Evolutionary conservation across 2,888 invertebrate species (phyloP).

Genomic region (Entomobrya multifasciata): DNA sequence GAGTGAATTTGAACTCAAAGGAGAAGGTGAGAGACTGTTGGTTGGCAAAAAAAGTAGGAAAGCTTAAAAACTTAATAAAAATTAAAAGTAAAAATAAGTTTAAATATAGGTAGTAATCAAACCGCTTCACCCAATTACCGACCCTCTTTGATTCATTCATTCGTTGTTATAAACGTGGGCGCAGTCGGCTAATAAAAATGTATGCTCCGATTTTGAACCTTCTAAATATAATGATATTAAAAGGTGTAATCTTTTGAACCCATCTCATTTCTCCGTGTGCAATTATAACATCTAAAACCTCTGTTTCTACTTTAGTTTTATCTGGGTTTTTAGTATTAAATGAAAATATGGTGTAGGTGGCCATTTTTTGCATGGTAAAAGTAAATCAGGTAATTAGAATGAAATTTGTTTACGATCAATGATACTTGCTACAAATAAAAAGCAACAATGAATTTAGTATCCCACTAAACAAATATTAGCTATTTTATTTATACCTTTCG

Average conservation of each 20-base stretch:
- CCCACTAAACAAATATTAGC: no score
- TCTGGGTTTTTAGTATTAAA: neutral
- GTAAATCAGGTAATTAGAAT: constrained; percentile 59
- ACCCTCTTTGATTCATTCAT: constrained; percentile 10
- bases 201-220: no score
- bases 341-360: no score
- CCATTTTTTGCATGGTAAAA: neutral
- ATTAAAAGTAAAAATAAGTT: neutral
- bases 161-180: no score
- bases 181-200: neutral
- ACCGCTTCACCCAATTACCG: neutral
- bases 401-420: neutral
- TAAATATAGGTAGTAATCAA: no score
- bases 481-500: no score
- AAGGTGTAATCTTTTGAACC: constrained; percentile 3
- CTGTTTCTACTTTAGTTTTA: neutral
- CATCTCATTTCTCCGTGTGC: neutral
- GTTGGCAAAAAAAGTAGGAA: neutral
- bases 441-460: neutral
- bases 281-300: neutral
- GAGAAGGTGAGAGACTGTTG: no score
- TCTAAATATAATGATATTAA: neutral
- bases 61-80: neutral
- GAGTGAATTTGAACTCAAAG: no score
- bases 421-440: neutral